Evolutionary conservation across 2,888 invertebrate genomes (phyloP), one percentile per base, ranked within the genome.

Genomic region (Apamea sordens): DNA sequence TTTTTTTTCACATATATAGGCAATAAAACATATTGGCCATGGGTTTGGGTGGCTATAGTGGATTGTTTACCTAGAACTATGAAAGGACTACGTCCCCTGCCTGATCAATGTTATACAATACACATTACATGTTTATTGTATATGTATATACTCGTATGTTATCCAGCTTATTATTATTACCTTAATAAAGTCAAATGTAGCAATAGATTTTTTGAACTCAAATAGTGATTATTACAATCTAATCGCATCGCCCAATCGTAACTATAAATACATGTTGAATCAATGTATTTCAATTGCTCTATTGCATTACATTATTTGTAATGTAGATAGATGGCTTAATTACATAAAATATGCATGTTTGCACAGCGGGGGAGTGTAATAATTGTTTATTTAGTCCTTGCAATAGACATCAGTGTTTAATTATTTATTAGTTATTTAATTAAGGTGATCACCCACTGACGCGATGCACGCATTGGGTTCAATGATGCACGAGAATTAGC

Each of bases 281-380:
- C 13, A 44, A 56, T 44, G 21, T 61, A 59, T 63, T 80, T 72
- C 13, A 72, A 84, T 72, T 68, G 68, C 72, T 85, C 41, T 63
- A 71, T 67, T 50, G 41, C 36, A 50, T n/a, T 32, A 72, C 36
- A 50, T n/a, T 32, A 72, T 68, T 80, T 68, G 28, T 41, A 3
- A 68, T 24, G n/a, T 50, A 63, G 84, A 84, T 50, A 63, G 84
- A 84, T n/a, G 10, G 47, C 80, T 80, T 32, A 68, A 82, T 82
- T 72, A 84, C 56, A 44, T 84, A 63, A 65, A 76, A 65, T 83
- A 86, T 83, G 65, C 70, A 56, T 41, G 76, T 68, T 72, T 24
- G 50, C 70, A 73, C 72, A 64, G 67, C 86, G 68, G 76, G 82
- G 50, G 72, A 65, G 28, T 63, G 6, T 6, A 21, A 56, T 59